Base-by-base conservation (phyloP, 2,797 vertebrate species). In the Amphiprion clarkii region DNA sequence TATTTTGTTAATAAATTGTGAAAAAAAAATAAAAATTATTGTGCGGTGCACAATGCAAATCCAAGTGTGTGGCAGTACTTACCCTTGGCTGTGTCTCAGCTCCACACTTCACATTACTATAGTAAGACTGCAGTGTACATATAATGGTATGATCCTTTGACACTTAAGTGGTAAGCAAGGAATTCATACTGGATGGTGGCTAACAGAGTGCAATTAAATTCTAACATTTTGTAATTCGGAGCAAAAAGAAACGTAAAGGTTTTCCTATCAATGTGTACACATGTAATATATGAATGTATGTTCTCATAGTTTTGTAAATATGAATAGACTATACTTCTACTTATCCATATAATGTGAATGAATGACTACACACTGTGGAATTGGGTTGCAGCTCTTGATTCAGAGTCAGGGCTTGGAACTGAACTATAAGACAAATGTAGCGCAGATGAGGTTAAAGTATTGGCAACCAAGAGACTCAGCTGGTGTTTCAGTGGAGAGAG, bases 1-100 rank as follows among this genome's bases (percentile, higher is more conserved):
- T 65, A 21, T 76, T 64, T 52, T 71, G 27, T 51, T 8, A 46
- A 79, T 67, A 73, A 80, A 71, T 44, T 63, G 16, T 29, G 6
- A 44, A 67, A 51, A 2, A 67, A 69, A 78, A 55, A 2, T 51
- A 79, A 65, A 69, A 17, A 53, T 21, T 23, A 40, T 46, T 21
- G 8, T 63, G 21, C 1, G 1, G 10, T 40, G 29, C n/a, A 69
- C 42, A 54, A 67, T 60, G 33, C 23, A 67, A 53, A 44, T 31
- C 7, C 6, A 23, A 51, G 31, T 36, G 54, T 82, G 33, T 67
- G 36, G 13, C 8, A 27, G 39, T 36, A 67, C n/a, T 67, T 67
- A 70, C 52, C 31, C 19, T 23, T 70, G 54, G 33, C 29, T 61
- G 16, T 59, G 56, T 69, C 19, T 46, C n/a, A 59, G 27, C 49